These are phyloP conservation scores for Heliconius erato DNA, from an alignment of 2,888 invertebrate species.

Conservation along the genomic window DNA sequence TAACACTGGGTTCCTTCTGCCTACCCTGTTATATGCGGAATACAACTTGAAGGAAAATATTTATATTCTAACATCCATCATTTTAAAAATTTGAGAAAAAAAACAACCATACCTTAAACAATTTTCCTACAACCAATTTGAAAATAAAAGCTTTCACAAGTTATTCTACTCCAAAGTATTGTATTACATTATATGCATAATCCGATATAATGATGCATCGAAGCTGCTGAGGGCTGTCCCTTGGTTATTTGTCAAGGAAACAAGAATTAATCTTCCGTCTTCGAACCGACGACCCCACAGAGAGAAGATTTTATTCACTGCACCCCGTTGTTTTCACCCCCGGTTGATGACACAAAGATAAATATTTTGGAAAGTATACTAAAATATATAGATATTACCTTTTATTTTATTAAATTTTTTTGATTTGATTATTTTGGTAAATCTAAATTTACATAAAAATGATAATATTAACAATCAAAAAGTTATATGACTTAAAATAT, in stretches of 20 bases:
- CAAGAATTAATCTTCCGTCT: constrained; percentile 82
- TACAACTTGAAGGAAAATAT: too few species aligned
- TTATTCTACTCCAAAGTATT: constrained; percentile 36
- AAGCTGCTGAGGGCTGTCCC: constrained; percentile 60
- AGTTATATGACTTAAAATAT: too few species aligned
- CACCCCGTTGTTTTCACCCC: constrained; percentile 60
- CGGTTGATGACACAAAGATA: constrained; percentile 53
- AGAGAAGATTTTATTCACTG: constrained; percentile 75
- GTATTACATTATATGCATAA: constrained; percentile 57
- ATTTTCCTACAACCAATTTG: not conserved
- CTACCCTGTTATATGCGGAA: too few species aligned
- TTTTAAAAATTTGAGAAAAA: not conserved
- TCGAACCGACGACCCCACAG: constrained; percentile 70
- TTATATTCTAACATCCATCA: too few species aligned
- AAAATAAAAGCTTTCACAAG: constrained; percentile 31
- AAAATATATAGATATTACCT: not conserved
- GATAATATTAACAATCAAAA: too few species aligned
- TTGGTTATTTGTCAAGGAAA: constrained; percentile 68
- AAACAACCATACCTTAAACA: not conserved
- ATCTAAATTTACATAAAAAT: not conserved
- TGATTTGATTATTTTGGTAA: not conserved
- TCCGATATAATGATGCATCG: constrained; percentile 73
- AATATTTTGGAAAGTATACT: not conserved
- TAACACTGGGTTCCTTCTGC: too few species aligned
- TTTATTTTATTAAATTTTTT: not conserved